phyloP scores from a whole-genome alignment of 2,888 invertebrate species.

The Leptopilina syphax region DNA sequence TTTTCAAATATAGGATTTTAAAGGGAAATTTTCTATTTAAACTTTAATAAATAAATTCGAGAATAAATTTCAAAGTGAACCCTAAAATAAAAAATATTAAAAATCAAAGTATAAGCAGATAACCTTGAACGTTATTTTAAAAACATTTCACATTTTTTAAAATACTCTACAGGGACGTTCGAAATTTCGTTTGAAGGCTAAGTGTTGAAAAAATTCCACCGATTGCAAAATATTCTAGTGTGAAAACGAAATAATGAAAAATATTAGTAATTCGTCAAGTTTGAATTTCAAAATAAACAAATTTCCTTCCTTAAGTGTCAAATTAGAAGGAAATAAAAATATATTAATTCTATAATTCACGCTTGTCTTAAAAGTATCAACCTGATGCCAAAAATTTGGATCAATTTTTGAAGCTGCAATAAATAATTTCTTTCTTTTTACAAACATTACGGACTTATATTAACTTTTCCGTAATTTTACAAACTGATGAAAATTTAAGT shows the following conservation, averaged over 20 bases:
- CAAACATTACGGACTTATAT: no score
- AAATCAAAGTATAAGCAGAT: neutral
- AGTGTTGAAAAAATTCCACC: neutral
- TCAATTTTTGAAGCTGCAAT: no score
- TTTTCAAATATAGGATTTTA: neutral
- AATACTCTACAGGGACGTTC: neutral
- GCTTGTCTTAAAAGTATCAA: no score
- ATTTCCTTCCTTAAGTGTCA: neutral
- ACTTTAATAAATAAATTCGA: neutral
- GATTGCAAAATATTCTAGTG: neutral
- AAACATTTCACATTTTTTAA: conserved; percentile 15
- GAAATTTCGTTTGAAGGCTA: neutral
- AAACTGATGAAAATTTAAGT: no score
- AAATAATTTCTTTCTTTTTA: no score
- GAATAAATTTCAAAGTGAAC: neutral
- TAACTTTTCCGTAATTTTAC: no score
- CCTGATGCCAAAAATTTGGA: no score
- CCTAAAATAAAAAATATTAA: no score
- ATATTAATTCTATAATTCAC: no score
- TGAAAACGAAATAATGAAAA: neutral
- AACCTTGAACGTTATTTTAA: conserved; percentile 28
- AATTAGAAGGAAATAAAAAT: no score
- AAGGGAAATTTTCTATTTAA: neutral
- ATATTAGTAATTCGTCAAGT: neutral
- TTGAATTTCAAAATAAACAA: neutral